Evolutionary conservation across 2,888 invertebrate species (phyloP), one percentile per base, ranked within the genome.

Genomic region (Abrostola tripartita): DNA sequence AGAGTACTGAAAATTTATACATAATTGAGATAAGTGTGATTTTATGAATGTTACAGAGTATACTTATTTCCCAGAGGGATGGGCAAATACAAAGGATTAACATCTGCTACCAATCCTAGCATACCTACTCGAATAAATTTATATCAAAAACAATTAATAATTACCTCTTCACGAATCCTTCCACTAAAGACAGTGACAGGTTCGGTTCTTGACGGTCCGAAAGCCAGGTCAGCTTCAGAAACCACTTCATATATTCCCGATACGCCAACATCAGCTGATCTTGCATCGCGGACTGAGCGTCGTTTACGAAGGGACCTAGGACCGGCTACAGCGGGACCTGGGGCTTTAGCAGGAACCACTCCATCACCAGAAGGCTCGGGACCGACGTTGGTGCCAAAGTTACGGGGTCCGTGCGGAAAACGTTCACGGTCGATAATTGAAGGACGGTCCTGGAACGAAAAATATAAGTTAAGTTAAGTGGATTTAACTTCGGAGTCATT

Each of bases 221-320:
- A 98, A 42, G 97, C 98, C 47, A 98, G 92, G 89, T 98, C 98
- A 0, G 98, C 98, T 89, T 98, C 98, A 5, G 98, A 98, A 63
- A 98, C 98, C 52, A 98, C 98, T 77, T 98, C 98, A 89, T 98
- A 98, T 35, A 98, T 95, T 0, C 98, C 98, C 73, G 97, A 97
- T 1, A 98, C 98, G 6, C 98, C 98, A 0, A 98, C 98, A 85
- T 98, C 98, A 2, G 98, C 97, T 71, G 97, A 98, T 57, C 98
- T 96, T 0, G 96, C 97, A 84, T 97, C 97, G 11, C 97, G 95
- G 5, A 97, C 95, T 42, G 95, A 95, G 54, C 96, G 95, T 37
- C 97, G 95, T 65, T 95, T 95, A 37, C 97, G 95, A 0, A 94
- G 70, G 1, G 93, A 93, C 68, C 96, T 94, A 11, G 96, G 77